Evolutionary conservation across 2,888 invertebrate species (phyloP).

Genomic region (Lydus trimaculatus): DNA sequence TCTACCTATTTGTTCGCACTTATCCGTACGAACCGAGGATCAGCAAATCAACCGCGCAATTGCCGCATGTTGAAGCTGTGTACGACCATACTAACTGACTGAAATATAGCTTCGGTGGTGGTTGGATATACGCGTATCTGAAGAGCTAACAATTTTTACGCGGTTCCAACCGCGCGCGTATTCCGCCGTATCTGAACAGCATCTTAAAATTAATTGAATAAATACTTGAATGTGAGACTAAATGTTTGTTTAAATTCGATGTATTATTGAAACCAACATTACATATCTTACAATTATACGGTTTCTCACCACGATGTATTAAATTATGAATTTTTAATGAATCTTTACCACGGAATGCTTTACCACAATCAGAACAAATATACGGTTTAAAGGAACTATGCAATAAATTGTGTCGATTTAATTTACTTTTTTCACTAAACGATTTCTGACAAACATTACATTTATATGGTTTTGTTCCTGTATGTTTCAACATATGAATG

Average conservation of each 20-base stretch:
- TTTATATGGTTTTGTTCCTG: conserved; percentile 66
- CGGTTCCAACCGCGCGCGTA: too few relatives aligned
- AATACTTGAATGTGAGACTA: conserved; percentile 66
- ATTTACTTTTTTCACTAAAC: conserved; percentile 74
- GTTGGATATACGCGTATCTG: too few relatives aligned
- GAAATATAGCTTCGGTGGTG: too few relatives aligned
- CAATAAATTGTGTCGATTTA: conserved; percentile 73
- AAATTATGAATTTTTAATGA: conserved; percentile 68
- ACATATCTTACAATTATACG: conserved; percentile 69
- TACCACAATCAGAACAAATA: conserved; percentile 68
- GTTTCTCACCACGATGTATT: conserved; percentile 70
- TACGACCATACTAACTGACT: too few relatives aligned
- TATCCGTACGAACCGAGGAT: too few relatives aligned
- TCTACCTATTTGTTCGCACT: too few relatives aligned
- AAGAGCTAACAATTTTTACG: too few relatives aligned
- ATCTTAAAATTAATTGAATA: conserved; percentile 10
- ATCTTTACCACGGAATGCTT: conserved; percentile 67
- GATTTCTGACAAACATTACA: conserved; percentile 72
- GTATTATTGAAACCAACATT: conserved; percentile 67
- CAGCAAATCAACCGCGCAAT: too few relatives aligned
- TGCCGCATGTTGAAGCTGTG: too few relatives aligned
- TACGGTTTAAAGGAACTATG: conserved; percentile 66
- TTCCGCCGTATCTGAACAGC: too few relatives aligned
- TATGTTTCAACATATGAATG: conserved; percentile 75
- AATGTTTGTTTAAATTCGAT: conserved; percentile 75